Evolutionary conservation across 2,888 invertebrate genomes (phyloP), one percentile per base, ranked within the genome.

Genomic region (Masnerella sp.): DNA sequence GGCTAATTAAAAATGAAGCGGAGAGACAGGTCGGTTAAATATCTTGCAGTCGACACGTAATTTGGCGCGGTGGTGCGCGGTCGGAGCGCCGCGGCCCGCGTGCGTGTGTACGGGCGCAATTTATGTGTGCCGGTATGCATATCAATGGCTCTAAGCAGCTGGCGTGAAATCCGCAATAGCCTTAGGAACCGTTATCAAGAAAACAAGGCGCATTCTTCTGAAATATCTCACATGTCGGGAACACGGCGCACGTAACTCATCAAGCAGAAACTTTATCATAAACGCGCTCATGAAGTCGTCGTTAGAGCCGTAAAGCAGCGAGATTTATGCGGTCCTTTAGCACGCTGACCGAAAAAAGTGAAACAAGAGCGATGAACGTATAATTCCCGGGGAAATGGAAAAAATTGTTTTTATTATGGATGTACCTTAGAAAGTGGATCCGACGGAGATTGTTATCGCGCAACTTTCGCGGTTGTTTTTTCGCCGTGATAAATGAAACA

Each of bases 111-210:
- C 17, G 7, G 3, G 12, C 9, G 45, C 52, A 49, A 69, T 69
- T 54, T 62, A 42, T 45, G 61, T 42, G 61, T 42, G 47, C 38
- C n/a, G 17, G 64, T 52, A 47, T 54, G 69, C 70, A 70, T 70
- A 70, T 70, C 62, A 70, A 70, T 64, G 62, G 51, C 49, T 70
- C 70, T 70, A 62, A 62, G 62, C 70, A 70, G 49, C 70, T 58
- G 70, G 62, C 70, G 70, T 70, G 70, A 70, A 70, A 70, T 62
- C 70, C 70, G 70, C 70, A 70, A 62, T 59, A 43, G 49, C 62
- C 70, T 49, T 49, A 62, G 56, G 70, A 70, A 70, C 70, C 70
- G 70, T 70, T 70, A 70, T 70, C 70, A 51, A 70, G 62, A 32
- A 70, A 70, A 70, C 69, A 70, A 62, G 69, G 62, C 49, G 56